Base-by-base conservation (phyloP, 2,888 invertebrate genomes). In the Aporophyla nigra region DNA sequence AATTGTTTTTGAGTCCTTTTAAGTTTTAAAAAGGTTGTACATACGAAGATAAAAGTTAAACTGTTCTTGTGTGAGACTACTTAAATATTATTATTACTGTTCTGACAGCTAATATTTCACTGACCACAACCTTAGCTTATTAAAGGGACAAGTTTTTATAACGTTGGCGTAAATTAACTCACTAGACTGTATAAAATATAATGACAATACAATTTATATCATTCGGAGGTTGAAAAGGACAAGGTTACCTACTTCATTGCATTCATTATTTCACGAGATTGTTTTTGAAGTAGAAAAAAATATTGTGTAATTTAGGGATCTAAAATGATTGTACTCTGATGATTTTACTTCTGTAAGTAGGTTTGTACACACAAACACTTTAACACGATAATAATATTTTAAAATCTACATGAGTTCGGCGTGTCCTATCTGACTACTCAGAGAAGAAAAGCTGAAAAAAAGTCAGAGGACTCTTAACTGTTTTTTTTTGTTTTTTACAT, bases 131-230 rank as follows among this genome's bases (percentile, higher is more conserved):
- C 43, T n/a, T n/a, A 65, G 21, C 33, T 51, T 68, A 68, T 69
- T 59, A 65, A 59, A 75, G 27, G 27, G 49, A 21, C 75, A 69
- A 80, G 65, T 80, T 68, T 80, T 75, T 53, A 66, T 59, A 53
- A 73, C 33, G 65, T 19, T 53, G 59, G 74, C 46, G 56, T 82
- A 65, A 82, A 73, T 73, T 82, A 53, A 73, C 51, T 78, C 27
- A 62, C 65, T 56, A 70, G 61, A 58, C 65, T 58, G 61, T 63
- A 24, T 74, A 33, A 65, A 58, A 63, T 69, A 56, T 66, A 72
- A 67, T 59, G 59, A 68, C 33, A 67, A 53, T 74, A 62, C 40
- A 54, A 81, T 73, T 77, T 27, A 72, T 65, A 49, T 58, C 63
- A 43, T 59, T 69, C 33, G 49, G 56, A 76, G 49, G 33, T 65